Conservation (phyloP, 2,888 invertebrate species). For the Zonitis immaculata region DNA sequence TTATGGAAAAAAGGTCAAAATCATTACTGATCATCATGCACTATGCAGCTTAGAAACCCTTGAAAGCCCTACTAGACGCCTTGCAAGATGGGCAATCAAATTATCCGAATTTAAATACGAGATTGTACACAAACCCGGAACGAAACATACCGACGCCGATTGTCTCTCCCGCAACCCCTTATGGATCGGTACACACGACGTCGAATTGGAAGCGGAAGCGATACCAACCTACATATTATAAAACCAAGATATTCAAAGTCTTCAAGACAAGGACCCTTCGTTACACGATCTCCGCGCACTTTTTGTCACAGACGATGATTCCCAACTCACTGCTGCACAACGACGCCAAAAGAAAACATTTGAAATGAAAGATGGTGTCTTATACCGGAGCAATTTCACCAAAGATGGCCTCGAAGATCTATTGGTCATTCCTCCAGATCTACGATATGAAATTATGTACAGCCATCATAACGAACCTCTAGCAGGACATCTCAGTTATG, state of each 20-base stretch:
- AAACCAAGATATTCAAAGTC: too few relatives aligned
- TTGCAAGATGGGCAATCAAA: constrained; percentile 13
- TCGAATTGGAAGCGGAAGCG: too few relatives aligned
- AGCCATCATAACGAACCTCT: constrained; percentile 20
- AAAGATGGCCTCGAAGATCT: constrained; percentile 8
- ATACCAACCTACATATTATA: too few relatives aligned
- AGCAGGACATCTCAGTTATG: constrained; percentile 20
- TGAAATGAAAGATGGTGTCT: too few relatives aligned
- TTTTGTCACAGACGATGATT: too few relatives aligned
- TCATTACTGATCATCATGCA: constrained; percentile 13
- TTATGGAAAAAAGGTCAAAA: not conserved
- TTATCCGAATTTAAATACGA: not conserved
- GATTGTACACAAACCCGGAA: not conserved
- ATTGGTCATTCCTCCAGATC: constrained; percentile 21
- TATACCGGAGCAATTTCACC: too few relatives aligned
- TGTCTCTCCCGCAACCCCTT: not conserved
- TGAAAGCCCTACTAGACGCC: constrained; percentile 6
- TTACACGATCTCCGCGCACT: too few relatives aligned
- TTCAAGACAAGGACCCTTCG: too few relatives aligned
- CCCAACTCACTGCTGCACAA: too few relatives aligned
- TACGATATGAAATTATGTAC: constrained; percentile 23
- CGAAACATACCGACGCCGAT: not conserved
- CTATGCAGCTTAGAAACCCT: constrained; percentile 9
- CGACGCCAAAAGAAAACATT: too few relatives aligned
- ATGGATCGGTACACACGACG: not conserved